phyloP scores from a whole-genome alignment of 2,113 vertebrate genomes.

The Hemiprocne comata region DNA sequence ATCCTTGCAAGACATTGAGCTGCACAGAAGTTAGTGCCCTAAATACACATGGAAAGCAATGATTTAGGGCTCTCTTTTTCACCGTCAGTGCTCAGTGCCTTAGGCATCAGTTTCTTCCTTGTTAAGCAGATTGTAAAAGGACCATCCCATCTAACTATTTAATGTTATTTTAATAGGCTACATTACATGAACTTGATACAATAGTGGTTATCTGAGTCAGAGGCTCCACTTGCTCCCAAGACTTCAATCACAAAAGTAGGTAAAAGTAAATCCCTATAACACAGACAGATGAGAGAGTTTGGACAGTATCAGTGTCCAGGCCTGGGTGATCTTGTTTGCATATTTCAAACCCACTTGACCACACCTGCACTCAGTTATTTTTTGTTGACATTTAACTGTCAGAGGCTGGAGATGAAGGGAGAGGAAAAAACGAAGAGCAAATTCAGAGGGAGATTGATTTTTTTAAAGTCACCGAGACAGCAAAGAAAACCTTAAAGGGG shows the following conservation, averaged over 20 bases:
- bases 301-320: neutral
- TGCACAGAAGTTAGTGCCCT: neutral
- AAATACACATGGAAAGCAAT: neutral
- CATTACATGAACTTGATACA: neutral
- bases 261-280: neutral
- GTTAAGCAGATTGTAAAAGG: constrained; percentile 13
- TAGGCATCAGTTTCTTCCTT: constrained; percentile 10
- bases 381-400: neutral
- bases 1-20: neutral
- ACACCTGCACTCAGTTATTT: neutral
- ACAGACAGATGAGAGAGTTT: neutral
- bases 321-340: neutral
- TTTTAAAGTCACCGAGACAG: neutral
- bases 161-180: constrained; percentile 38
- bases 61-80: neutral
- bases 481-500: neutral
- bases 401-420: neutral
- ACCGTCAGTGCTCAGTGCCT: neutral
- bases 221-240: neutral
- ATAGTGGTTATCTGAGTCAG: neutral
- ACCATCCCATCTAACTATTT: constrained; percentile 25
- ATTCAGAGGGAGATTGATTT: neutral
- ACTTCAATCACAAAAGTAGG: neutral
- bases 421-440: neutral
- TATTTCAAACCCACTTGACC: neutral